A percentile compares a stretch with the other conserved stretches of the same genome.
These are phyloP conservation scores for Thera britannica DNA, from an alignment of 2,888 invertebrate genomes.

Conservation along the genomic window DNA sequence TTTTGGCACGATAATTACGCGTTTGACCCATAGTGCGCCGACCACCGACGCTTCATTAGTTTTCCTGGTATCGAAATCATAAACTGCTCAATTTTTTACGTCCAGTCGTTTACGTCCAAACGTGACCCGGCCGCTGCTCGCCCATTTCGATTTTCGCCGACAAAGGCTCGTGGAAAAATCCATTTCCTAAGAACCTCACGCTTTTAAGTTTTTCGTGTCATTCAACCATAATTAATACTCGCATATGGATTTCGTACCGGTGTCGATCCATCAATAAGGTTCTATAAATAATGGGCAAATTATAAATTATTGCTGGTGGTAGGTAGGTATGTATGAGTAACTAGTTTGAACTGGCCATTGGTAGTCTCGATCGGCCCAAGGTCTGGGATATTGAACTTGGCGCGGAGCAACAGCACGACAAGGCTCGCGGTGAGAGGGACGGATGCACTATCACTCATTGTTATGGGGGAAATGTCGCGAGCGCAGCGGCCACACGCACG, in stretches of 20 bases:
- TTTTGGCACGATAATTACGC: too few relatives aligned
- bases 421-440: conserved; percentile 78
- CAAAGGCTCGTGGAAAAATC: conserved; percentile 66
- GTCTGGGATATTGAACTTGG: conserved; percentile 84
- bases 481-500: conserved; percentile 70
- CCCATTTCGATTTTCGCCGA: conserved; percentile 51
- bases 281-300: conserved; percentile 71
- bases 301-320: conserved; percentile 73
- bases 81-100: conserved; percentile 75
- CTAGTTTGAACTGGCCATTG: conserved; percentile 74
- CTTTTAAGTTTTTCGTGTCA: conserved; percentile 40
- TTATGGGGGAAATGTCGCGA: conserved; percentile 78
- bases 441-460: conserved; percentile 81
- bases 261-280: conserved; percentile 53
- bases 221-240: conserved; percentile 35
- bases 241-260: conserved; percentile 44
- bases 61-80: conserved; percentile 80
- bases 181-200: conserved; percentile 55
- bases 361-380: conserved; percentile 78
- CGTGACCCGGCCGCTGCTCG: conserved; percentile 61
- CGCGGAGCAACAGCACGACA: conserved; percentile 75
- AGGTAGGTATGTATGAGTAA: conserved; percentile 62
- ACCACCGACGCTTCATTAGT: conserved; percentile 79
- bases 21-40: too few relatives aligned
- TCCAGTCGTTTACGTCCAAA: conserved; percentile 67